A percentile compares a stretch with the other conserved stretches of the same genome.
These are phyloP conservation scores for Rhinatrema bivittatum DNA, from an alignment of 2,797 vertebrate genomes.

Conservation along the genomic window DNA sequence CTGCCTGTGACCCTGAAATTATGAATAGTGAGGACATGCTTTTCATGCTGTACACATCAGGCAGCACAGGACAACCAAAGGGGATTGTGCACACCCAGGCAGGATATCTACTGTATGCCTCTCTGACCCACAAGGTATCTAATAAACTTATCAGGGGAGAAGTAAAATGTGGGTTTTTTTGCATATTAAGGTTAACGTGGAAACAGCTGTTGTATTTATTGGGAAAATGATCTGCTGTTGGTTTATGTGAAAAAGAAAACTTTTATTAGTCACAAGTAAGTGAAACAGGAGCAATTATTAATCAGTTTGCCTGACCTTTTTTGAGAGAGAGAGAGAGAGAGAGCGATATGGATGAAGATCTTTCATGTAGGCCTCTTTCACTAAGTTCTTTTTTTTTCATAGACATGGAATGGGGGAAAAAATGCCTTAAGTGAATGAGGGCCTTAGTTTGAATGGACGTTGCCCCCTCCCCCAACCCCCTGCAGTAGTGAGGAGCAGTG, in stretches of 20 bases:
- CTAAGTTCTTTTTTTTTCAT: too few species aligned
- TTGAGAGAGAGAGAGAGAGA: too few species aligned
- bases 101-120: slow-evolving; percentile 82
- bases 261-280: too few species aligned
- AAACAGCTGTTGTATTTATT: background rate
- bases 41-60: slow-evolving; percentile 88
- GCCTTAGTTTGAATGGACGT: too few species aligned
- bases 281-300: too few species aligned
- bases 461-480: too few species aligned
- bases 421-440: too few species aligned
- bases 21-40: slow-evolving; percentile 88
- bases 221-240: background rate
- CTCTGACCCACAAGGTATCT: slow-evolving; percentile 81
- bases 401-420: too few species aligned
- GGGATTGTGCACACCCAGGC: slow-evolving; percentile 91
- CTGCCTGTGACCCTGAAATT: slow-evolving; percentile 65
- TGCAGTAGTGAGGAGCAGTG: too few species aligned
- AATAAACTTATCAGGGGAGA: background rate
- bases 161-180: background rate
- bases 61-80: slow-evolving; percentile 91
- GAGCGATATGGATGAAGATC: background rate
- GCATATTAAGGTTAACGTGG: fast-evolving
- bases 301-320: slow-evolving; percentile 6
- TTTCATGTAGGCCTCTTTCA: too few species aligned
- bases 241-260: background rate